Base-by-base conservation (phyloP, 2,888 invertebrate genomes). In the Cryptocheilus praepositus region DNA sequence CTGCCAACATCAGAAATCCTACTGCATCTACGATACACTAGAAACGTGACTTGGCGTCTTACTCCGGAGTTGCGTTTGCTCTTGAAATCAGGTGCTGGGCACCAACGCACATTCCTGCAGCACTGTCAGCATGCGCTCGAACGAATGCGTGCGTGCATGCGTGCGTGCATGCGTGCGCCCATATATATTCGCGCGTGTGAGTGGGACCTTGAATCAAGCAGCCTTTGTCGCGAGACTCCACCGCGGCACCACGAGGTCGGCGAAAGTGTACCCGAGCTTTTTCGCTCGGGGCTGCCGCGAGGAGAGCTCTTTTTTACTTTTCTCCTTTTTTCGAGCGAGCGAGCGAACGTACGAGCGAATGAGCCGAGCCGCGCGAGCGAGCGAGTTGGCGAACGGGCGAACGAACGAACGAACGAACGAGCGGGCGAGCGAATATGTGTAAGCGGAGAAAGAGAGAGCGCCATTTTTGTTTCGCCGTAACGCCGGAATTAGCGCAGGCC, bases 201-300 rank as follows among this genome's bases (percentile, higher is more conserved):
- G 87, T 84, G 86, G 85, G 88, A 87, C 88, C 88, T 88, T 88
- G 88, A 88, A 88, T 87, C 88, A 83, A 83, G 84, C 86, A 86
- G 88, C 88, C 86, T 88, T 88, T 86, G 88, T 88, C 87, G 87
- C 86, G 87, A 83, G 85, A 83, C 83, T 82, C 84, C 79, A 83
- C 81, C 85, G 83, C 85, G 83, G 81, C 85, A 83, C 85, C 87
- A 86, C 88, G 88, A 88, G 88, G 87, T 87, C 87, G 86, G 87
- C 87, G 88, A 89, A 87, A 87, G 89, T 88, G 85, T 88, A 88
- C 86, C 86, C 88, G 83, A 81, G 83, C 85, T 83, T 85, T 85
- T 84, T 84, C 79, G 73, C 77, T 76, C 75, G 66, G 66, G 69
- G 66, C 73, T 58, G 71, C 71, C 59, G 60, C 68, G 60, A 51